These are phyloP conservation scores for Lasiurus borealis DNA, from an alignment of 2,113 vertebrate species.

Conservation along the genomic window DNA sequence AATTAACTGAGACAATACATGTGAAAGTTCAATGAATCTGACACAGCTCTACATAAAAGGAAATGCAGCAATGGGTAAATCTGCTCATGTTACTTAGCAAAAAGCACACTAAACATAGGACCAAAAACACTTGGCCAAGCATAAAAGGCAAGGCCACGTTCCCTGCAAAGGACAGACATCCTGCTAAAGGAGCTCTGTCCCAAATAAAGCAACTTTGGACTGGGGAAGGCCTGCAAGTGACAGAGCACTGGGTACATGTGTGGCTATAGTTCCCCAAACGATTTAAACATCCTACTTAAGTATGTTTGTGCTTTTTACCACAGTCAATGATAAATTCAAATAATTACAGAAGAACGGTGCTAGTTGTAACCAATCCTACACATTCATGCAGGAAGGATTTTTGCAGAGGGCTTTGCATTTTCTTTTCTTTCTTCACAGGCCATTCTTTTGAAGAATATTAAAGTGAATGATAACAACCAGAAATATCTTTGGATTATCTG, in stretches of 20 bases:
- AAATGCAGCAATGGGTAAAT: neutral
- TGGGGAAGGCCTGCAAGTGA: neutral
- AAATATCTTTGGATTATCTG: constrained; percentile 14
- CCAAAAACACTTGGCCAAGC: neutral
- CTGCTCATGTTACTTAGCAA: neutral
- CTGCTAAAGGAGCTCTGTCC: neutral
- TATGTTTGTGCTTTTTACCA: constrained; percentile 5
- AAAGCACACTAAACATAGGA: neutral
- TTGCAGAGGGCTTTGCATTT: neutral
- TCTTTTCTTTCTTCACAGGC: neutral
- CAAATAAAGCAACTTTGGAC: neutral
- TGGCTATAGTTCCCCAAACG: neutral
- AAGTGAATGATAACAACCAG: neutral
- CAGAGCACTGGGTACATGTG: neutral
- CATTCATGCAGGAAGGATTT: neutral
- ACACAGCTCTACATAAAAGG: neutral
- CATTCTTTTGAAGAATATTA: neutral
- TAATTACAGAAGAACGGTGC: neutral
- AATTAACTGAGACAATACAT: neutral
- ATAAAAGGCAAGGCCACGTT: neutral
- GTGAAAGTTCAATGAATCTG: neutral
- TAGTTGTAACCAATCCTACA: constrained; percentile 13
- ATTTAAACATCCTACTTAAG: constrained; percentile 25
- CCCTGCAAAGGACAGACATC: constrained; percentile 18
- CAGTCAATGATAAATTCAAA: constrained; percentile 61